Base-by-base conservation (phyloP, 2,888 invertebrate species). In the Aelia acuminata region DNA sequence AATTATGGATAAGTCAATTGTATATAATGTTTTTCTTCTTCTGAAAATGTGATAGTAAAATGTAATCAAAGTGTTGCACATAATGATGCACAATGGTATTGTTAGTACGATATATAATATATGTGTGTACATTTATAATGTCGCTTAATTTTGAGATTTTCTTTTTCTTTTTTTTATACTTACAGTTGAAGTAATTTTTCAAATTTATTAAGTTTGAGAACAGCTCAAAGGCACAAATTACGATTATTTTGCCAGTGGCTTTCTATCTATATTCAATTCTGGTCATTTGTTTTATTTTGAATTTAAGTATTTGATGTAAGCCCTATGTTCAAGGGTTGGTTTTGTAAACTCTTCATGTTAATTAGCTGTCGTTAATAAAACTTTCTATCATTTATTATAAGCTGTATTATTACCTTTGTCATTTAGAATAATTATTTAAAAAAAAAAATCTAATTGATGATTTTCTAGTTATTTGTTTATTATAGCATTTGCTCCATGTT, bases 1-100 rank as follows among this genome's bases (percentile, higher is more conserved):
- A 20, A 80, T 80, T 80, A 43, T 80, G 22, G 43, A 43, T 43
- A 43, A 80, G 43, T 80, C 18, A 7, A 35, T 70, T 43, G n/a
- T 80, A 22, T 80, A 47, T n/a, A 80, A n/a, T 80, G n/a, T 70
- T 70, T 70, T 63, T 70, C 26, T n/a, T 80, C 20, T 39, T 75
- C 75, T 75, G 20, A 47, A 80, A 80, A 80, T 80, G 80, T 80
- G 80, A 80, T 80, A 80, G 43, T 80, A 80, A 80, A 43, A 80
- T 80, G 43, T 80, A n/a, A 43, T 43, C 7, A 26, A 31, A 70
- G 26, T 18, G 39, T 80, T 39, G 80, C 43, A n/a, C 80, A 80
- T 43, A n/a, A 80, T 70, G 80, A 20, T 1, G 80, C 39, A 35
- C 39, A 75, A 18, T 80, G 43, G n/a, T 80, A 80, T 43, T 80